phyloP scores from a whole-genome alignment of 2,797 vertebrate genomes.

The Acipenser transmontanus region DNA sequence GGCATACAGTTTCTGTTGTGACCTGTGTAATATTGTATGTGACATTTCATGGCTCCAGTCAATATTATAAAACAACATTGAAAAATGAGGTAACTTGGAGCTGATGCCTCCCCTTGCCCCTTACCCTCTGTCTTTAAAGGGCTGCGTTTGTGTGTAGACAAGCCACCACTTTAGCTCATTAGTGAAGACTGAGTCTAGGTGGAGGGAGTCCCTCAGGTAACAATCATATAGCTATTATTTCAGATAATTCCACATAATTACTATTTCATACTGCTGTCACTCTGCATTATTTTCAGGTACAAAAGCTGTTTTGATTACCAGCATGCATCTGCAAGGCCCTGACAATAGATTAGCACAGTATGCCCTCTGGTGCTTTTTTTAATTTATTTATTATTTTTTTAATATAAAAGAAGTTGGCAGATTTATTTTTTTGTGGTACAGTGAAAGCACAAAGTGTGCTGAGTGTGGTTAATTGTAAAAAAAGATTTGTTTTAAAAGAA shows the following conservation, averaged over 20 bases:
- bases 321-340: neutral
- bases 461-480: too few species aligned
- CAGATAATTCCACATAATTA: neutral
- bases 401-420: neutral
- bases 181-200: neutral
- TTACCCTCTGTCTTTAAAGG: neutral
- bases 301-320: slow-evolving; percentile 3
- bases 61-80: neutral
- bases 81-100: neutral
- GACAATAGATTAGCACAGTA: neutral
- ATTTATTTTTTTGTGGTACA: too few species aligned
- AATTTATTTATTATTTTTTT: neutral
- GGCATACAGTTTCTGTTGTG: neutral
- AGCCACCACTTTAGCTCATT: neutral
- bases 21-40: neutral
- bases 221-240: neutral
- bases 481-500: too few species aligned
- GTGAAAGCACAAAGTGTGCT: too few species aligned
- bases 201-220: slow-evolving; percentile 1
- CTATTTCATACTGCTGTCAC: slow-evolving; percentile 4
- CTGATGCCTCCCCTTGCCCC: neutral
- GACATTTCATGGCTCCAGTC: neutral
- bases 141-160: neutral
- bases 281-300: neutral
- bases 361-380: neutral